Evolutionary conservation across 2,113 vertebrate genomes (phyloP).

Genomic region (Megaptera novaeangliae): DNA sequence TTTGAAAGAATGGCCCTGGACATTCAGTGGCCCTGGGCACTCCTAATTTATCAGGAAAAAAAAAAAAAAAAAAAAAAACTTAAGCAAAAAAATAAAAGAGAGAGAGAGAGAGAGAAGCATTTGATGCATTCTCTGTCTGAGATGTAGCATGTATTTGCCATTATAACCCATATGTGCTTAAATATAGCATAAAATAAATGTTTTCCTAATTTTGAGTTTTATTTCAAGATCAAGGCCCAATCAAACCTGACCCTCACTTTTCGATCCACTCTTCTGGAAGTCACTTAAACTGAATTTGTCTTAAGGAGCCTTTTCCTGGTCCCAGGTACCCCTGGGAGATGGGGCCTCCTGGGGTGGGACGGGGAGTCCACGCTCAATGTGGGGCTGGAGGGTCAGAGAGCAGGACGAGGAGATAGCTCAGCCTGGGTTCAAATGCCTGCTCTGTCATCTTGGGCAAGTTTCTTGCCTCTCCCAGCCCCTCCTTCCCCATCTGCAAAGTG

Average conservation of each 20-base stretch:
- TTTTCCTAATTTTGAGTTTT: not conserved
- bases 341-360: not conserved
- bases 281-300: not conserved
- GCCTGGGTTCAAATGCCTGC: not conserved
- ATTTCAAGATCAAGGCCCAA: not conserved
- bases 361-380: rapidly evolving
- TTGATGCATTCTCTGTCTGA: not conserved
- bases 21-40: not conserved
- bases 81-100: not conserved
- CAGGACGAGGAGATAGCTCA: not conserved
- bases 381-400: not conserved
- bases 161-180: not conserved
- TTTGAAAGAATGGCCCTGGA: not conserved
- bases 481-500: not conserved
- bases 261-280: not conserved
- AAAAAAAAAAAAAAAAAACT: not conserved
- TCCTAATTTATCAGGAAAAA: not conserved
- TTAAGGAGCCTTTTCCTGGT: not conserved
- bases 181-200: not conserved
- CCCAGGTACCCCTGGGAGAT: not conserved
- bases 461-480: not conserved
- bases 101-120: not conserved
- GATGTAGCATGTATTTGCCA: not conserved
- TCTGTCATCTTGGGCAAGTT: not conserved
- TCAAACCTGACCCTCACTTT: not conserved